phyloP scores from a whole-genome alignment of 2,888 invertebrate genomes.

The Ophioninae sp. region DNA sequence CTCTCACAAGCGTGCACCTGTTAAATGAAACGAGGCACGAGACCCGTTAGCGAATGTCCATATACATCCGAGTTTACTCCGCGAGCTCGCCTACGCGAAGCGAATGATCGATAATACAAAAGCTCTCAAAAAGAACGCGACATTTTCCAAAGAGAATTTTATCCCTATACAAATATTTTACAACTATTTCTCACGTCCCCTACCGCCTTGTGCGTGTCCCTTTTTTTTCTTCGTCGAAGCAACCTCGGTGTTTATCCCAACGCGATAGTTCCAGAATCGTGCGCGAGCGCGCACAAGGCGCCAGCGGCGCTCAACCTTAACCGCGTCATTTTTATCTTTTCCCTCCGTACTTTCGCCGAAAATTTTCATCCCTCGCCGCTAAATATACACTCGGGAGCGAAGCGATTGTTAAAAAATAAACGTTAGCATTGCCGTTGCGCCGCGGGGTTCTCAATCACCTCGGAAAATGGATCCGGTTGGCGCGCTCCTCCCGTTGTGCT shows the following conservation, averaged over 20 bases:
- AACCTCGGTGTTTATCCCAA: neutral
- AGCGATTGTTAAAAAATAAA: neutral
- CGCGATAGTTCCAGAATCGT: neutral
- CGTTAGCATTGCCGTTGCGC: neutral
- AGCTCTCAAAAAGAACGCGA: neutral
- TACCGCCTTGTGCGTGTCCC: neutral
- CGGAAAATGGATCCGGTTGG: neutral
- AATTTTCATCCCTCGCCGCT: neutral
- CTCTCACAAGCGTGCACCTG: neutral
- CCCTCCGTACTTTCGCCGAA: neutral
- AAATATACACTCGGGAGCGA: neutral
- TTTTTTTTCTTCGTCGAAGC: neutral
- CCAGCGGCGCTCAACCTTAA: neutral
- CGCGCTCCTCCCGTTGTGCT: neutral
- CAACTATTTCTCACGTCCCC: neutral
- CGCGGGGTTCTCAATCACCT: neutral
- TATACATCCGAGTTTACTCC: neutral
- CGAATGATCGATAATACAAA: neutral
- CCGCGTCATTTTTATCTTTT: neutral
- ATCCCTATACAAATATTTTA: neutral
- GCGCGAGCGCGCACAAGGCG: neutral
- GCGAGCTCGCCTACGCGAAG: neutral
- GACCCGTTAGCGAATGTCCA: slow-evolving; percentile 18
- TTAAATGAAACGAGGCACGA: slow-evolving; percentile 6
- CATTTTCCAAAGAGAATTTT: neutral